Conservation (phyloP, 2,888 invertebrate genomes). For the Diaprepes abbreviatus region DNA sequence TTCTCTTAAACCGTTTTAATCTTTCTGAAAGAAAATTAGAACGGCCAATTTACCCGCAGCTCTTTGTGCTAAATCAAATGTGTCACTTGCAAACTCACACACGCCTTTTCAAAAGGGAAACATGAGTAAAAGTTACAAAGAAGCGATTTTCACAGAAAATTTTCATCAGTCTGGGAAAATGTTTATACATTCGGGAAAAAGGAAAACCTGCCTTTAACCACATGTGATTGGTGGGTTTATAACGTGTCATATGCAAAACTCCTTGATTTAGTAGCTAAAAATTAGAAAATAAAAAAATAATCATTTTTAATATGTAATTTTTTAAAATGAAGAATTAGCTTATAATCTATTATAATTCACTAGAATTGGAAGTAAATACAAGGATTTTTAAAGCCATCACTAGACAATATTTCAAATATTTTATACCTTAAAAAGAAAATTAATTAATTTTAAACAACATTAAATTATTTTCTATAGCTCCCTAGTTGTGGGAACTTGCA, state of each 20-base stretch:
- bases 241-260: background rate
- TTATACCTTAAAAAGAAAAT: no score
- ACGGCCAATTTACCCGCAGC: conserved; percentile 22
- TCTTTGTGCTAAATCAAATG: conserved; percentile 22
- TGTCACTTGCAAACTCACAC: conserved; percentile 23
- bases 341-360: no score
- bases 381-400: no score
- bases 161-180: conserved; percentile 19
- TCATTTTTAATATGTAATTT: no score
- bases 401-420: no score
- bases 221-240: background rate
- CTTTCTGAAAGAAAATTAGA: conserved; percentile 23
- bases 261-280: background rate
- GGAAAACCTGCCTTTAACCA: background rate
- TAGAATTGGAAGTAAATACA: no score
- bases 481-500: no score
- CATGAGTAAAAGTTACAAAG: conserved; percentile 18
- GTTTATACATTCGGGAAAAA: background rate
- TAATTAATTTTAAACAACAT: no score
- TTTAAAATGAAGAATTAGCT: no score
- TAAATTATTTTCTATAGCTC: no score
- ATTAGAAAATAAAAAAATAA: no score
- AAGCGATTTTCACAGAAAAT: conserved; percentile 11
- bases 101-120: conserved; percentile 9
- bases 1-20: background rate